These are phyloP conservation scores for Ridgeia piscesae DNA, from an alignment of 1,140 invertebrate genomes.

Conservation along the genomic window DNA sequence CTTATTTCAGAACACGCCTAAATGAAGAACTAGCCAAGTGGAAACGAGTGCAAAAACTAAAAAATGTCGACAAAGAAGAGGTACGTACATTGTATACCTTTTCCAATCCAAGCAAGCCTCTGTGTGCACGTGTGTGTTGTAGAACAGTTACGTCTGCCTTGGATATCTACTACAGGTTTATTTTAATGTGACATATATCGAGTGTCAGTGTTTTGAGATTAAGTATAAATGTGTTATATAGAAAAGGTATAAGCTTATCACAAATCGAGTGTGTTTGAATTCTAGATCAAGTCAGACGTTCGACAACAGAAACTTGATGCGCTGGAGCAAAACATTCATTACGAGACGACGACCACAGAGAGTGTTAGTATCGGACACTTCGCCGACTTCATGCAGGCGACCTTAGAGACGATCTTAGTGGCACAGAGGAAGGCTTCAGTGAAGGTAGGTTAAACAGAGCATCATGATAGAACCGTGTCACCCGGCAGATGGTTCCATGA, in stretches of 20 bases:
- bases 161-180: too few relatives aligned
- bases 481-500: not conserved
- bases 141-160: not conserved
- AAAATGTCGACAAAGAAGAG: slow-evolving; percentile 24
- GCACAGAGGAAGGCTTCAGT: not conserved
- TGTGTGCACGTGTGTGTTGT: not conserved
- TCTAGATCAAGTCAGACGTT: not conserved
- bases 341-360: not conserved
- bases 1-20: slow-evolving; percentile 19
- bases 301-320: not conserved
- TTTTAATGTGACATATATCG: too few relatives aligned
- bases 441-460: not conserved
- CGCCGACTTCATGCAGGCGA: not conserved
- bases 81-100: slow-evolving; percentile 2
- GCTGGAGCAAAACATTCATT: not conserved
- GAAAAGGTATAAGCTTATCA: too few relatives aligned
- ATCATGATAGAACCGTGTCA: not conserved
- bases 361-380: not conserved
- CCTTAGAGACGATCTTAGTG: not conserved
- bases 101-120: too few relatives aligned
- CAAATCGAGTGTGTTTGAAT: not conserved
- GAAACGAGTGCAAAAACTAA: slow-evolving; percentile 20
- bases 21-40: slow-evolving; percentile 22
- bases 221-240: too few relatives aligned
- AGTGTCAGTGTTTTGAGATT: not conserved